A percentile compares a stretch with the other conserved stretches of the same genome.
Evolutionary conservation across 2,797 vertebrate genomes (phyloP).

Genomic region (Simalia tracyae): DNA sequence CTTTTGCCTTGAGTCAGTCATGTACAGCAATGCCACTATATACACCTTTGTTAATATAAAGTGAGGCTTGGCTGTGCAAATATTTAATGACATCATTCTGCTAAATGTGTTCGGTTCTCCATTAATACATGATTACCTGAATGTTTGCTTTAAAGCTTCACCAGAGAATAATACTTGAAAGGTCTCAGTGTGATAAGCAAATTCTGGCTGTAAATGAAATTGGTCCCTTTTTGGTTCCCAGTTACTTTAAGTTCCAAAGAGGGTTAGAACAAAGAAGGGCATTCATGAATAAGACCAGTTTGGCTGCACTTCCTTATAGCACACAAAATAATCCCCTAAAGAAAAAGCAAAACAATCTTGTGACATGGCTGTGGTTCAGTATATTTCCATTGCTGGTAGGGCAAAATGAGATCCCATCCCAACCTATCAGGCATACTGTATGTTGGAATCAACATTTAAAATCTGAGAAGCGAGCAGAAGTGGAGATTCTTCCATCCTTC

Average conservation of each 20-base stretch:
- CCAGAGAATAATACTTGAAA: not conserved
- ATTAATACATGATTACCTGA: slow-evolving; percentile 9
- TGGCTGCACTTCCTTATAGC: slow-evolving; percentile 22
- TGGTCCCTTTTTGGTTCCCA: slow-evolving; percentile 3
- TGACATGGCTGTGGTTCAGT: not conserved
- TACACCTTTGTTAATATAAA: slow-evolving; percentile 44
- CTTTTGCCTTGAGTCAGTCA: slow-evolving; percentile 28
- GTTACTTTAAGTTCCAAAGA: slow-evolving; percentile 21
- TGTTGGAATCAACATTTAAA: slow-evolving; percentile 25
- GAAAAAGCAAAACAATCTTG: slow-evolving; percentile 24
- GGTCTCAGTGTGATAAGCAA: slow-evolving; percentile 24
- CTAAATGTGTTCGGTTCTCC: slow-evolving; percentile 4
- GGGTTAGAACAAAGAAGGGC: slow-evolving; percentile 46
- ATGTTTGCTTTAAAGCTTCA: slow-evolving; percentile 27
- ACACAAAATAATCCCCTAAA: slow-evolving; percentile 36
- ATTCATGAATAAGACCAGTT: slow-evolving; percentile 19
- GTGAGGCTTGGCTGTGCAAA: slow-evolving; percentile 34
- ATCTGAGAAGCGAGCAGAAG: slow-evolving; percentile 31
- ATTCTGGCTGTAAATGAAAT: slow-evolving; percentile 20
- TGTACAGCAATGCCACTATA: not conserved
- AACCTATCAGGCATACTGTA: not conserved
- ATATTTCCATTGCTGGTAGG: not conserved
- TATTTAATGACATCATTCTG: slow-evolving; percentile 29
- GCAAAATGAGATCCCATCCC: not conserved
- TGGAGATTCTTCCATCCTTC: slow-evolving; percentile 20